These are phyloP conservation scores for Drosophila sulfurigaster DNA, from an alignment of 1,140 invertebrate genomes.

Conservation along the genomic window DNA sequence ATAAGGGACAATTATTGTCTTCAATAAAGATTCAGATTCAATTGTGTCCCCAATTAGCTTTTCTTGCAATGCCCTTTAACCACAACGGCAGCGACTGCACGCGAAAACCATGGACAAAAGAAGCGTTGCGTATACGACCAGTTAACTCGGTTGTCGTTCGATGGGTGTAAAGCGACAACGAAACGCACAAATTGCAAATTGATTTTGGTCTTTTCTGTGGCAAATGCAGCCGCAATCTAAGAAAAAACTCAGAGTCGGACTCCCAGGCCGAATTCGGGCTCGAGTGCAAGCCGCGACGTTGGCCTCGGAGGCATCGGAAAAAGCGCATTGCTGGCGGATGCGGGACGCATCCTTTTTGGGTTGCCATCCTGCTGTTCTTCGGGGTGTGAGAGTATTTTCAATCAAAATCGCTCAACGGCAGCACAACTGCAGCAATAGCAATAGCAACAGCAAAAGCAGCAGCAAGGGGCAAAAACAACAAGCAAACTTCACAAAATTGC, in stretches of 20 bases:
- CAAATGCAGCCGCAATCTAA: constrained; percentile 41
- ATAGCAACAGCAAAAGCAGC: constrained; percentile 15
- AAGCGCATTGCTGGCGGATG: constrained; percentile 17
- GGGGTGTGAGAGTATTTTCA: constrained; percentile 70
- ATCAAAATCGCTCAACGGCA: constrained; percentile 75
- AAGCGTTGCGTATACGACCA: too few species aligned
- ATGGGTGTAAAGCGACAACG: constrained; percentile 34
- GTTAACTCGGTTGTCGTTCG: too few species aligned
- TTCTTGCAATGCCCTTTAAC: too few species aligned
- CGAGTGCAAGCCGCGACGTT: constrained; percentile 10
- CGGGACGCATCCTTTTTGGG: constrained; percentile 35
- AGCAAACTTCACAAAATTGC: constrained; percentile 72
- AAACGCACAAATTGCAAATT: constrained; percentile 64
- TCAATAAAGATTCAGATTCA: too few species aligned
- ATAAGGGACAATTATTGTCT: too few species aligned
- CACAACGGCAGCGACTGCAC: too few species aligned
- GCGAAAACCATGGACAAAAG: background rate
- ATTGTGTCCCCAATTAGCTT: too few species aligned
- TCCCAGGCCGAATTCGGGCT: background rate
- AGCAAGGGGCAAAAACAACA: constrained; percentile 39
- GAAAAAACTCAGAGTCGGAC: constrained; percentile 27
- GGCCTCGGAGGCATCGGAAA: constrained; percentile 16
- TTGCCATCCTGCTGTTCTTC: constrained; percentile 1
- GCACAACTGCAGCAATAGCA: constrained; percentile 19
- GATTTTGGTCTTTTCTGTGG: constrained; percentile 47